Evolutionary conservation across 2,888 invertebrate genomes (phyloP).

Genomic region (Dynastes grantii): DNA sequence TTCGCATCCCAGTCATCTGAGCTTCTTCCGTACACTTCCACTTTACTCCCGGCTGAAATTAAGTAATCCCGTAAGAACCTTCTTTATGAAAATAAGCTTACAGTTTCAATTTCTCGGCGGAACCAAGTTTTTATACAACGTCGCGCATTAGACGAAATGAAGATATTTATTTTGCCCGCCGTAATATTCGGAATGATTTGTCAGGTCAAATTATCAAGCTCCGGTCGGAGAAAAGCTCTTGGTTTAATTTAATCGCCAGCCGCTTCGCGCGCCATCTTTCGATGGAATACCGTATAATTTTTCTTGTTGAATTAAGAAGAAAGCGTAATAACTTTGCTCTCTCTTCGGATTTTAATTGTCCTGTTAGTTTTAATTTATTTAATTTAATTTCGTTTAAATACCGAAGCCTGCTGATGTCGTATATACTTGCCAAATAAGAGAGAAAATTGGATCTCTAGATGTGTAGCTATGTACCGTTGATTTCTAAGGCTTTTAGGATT

Average conservation of each 20-base stretch:
- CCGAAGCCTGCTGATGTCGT: no score
- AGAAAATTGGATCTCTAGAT: no score
- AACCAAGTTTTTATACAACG: constrained; percentile 7
- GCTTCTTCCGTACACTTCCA: constrained; percentile 23
- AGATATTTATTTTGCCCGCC: constrained; percentile 52
- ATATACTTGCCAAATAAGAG: no score
- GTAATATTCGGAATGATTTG: constrained; percentile 54
- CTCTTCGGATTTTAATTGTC: constrained; percentile 53
- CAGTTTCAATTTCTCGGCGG: constrained; percentile 45
- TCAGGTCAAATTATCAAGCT: constrained; percentile 54
- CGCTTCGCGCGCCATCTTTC: constrained; percentile 46
- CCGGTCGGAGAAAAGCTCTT: not conserved
- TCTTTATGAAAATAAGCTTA: constrained; percentile 49
- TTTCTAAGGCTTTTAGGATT: no score
- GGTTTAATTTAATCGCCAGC: constrained; percentile 53
- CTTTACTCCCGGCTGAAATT: constrained; percentile 17
- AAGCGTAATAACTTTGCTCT: not conserved
- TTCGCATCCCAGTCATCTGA: constrained; percentile 50
- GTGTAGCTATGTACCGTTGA: no score
- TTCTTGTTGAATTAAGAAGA: constrained; percentile 54
- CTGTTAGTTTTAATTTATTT: constrained; percentile 54
- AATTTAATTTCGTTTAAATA: constrained; percentile 46
- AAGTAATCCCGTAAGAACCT: constrained; percentile 43
- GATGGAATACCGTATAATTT: constrained; percentile 53
- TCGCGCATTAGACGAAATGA: constrained; percentile 51